phyloP scores from a whole-genome alignment of 1,140 invertebrate species.

The Antheraea mylitta region DNA sequence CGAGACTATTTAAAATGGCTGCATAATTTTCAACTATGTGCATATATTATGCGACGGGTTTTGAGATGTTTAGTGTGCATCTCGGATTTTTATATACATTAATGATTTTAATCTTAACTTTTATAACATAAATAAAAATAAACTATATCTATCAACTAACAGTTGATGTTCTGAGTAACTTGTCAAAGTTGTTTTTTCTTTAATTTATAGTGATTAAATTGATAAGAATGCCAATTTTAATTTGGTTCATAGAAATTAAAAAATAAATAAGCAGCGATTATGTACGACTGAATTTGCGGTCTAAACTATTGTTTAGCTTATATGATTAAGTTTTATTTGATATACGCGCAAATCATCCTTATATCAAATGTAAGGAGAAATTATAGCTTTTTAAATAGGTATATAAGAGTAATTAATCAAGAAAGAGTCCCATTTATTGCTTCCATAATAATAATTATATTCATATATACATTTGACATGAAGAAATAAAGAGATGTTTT shows the following conservation, averaged over 20 bases:
- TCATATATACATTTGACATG: constrained; percentile 56
- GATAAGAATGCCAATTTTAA: background rate
- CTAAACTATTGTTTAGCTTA: constrained; percentile 16
- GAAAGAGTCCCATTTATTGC: constrained; percentile 60
- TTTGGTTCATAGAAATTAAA: background rate
- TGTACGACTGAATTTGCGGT: constrained; percentile 45
- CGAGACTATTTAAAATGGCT: too few relatives aligned
- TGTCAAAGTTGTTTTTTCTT: background rate
- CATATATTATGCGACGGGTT: background rate
- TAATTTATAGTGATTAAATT: too few relatives aligned
- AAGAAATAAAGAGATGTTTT: constrained; percentile 53
- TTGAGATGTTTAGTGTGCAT: too few relatives aligned
- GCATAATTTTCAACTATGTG: background rate
- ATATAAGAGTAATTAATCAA: constrained; percentile 19
- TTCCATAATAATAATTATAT: constrained; percentile 62
- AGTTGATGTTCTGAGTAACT: background rate
- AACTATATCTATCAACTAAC: background rate
- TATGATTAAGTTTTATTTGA: constrained; percentile 19
- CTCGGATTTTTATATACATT: too few relatives aligned
- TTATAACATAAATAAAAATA: too few relatives aligned
- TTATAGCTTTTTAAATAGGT: constrained; percentile 20
- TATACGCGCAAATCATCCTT: constrained; percentile 23
- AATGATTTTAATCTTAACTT: too few relatives aligned
- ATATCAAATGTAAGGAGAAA: constrained; percentile 17
- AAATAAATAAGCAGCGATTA: constrained; percentile 23